Percentiles rank a stretch among this genome's conserved stretches.
phyloP scores from a whole-genome alignment of 2,888 invertebrate genomes.

The Pedicia rivosa region DNA sequence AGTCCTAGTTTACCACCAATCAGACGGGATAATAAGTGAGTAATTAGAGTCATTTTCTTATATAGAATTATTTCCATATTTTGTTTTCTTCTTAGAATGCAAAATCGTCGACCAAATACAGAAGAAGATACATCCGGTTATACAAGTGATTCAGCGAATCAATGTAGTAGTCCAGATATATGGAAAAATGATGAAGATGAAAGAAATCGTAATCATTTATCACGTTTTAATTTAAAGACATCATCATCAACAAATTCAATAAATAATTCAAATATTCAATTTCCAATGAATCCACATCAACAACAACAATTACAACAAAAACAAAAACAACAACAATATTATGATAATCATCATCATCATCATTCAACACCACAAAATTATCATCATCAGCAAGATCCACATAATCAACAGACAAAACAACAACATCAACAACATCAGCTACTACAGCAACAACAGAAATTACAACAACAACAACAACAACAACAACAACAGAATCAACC shows the following conservation, averaged over 20 bases:
- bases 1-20: conserved; percentile 57
- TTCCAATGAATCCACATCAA: no score
- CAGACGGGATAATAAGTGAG: conserved; percentile 20
- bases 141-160: conserved; percentile 57
- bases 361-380: background rate
- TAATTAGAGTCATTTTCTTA: background rate
- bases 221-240: no score
- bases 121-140: conserved; percentile 73
- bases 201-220: no score
- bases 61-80: background rate
- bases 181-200: conserved; percentile 26
- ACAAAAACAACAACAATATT: no score
- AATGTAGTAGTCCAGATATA: conserved; percentile 33
- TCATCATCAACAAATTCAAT: no score
- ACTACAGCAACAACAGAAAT: no score
- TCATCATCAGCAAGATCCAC: conserved; percentile 1
- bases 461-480: no score
- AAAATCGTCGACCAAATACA: conserved; percentile 20
- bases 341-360: no score
- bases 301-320: no score
- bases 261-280: no score
- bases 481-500: no score
- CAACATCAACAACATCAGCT: no score
- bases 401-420: background rate
- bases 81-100: background rate